Base-by-base conservation (phyloP, 2,888 invertebrate species). In the Spisula subtruncata region DNA sequence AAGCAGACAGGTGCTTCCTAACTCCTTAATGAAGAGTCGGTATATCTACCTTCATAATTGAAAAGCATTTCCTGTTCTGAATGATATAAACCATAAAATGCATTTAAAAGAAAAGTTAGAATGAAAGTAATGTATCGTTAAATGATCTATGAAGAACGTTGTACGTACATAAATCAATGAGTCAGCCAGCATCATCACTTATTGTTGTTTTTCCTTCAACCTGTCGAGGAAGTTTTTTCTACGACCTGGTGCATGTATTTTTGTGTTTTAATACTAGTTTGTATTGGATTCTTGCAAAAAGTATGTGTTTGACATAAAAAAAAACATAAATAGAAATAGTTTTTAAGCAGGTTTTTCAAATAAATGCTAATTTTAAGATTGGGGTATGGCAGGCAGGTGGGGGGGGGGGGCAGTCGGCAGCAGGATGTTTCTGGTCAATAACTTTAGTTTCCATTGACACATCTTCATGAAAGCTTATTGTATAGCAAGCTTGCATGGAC, bases 61-160 rank as follows among this genome's bases (percentile, higher is more conserved):
- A 75, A 75, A 35, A 75, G 75, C 35, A 83, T 71, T 83, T 83
- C 83, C 83, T 66, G 83, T 66, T 83, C 66, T 83, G 46, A 83
- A 32, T 71, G 84, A 71, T 75, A 48, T 29, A 75, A 51, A n/a
- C 71, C 71, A 84, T 84, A 60, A 46, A 16, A 32, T 18, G 29
- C 46, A 60, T 41, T 83, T 10, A 71, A 83, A 75, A 25, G 25
- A 32, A 35, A 75, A 4, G 32, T 75, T 32, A 75, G 35, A 75
- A 16, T 35, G 75, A 75, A 75, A 32, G 10, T 35, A 75, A 75
- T 75, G 75, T 75, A 32, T 25, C 25, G 60, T 66, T 66, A 25
- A 66, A 66, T 66, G 60, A 66, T 66, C 60, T 66, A 25, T 66
- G 60, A 66, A 12, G 25, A 25, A 25, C 25, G 60, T 12, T 25